A percentile compares a stretch with the other conserved stretches of the same genome.
phyloP scores from a whole-genome alignment of 2,113 vertebrate genomes.

The Callipepla californica region DNA sequence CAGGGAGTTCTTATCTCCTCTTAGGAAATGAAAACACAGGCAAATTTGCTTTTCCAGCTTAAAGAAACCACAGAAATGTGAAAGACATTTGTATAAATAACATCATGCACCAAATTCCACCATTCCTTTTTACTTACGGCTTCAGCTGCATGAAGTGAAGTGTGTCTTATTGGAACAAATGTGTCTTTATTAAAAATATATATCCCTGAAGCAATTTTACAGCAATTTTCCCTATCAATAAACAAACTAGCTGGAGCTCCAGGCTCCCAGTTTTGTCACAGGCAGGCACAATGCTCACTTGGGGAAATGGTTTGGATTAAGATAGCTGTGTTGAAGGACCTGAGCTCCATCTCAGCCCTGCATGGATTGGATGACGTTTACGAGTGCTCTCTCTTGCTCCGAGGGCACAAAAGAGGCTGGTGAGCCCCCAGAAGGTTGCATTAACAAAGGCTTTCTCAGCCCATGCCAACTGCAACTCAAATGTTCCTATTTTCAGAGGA shows the following conservation, averaged over 20 bases:
- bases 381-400: background rate
- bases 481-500: slow-evolving; percentile 58
- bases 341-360: background rate
- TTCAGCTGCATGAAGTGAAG: slow-evolving; percentile 20
- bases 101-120: slow-evolving; percentile 15
- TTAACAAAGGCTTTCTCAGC: slow-evolving; percentile 15
- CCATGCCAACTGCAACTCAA: slow-evolving; percentile 17
- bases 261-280: background rate
- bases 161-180: slow-evolving; percentile 45
- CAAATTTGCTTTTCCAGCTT: slow-evolving; percentile 73
- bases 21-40: slow-evolving; percentile 68
- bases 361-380: background rate
- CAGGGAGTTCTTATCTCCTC: slow-evolving; percentile 71
- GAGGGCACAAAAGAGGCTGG: background rate
- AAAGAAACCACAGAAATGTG: slow-evolving; percentile 71
- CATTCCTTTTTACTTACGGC: background rate
- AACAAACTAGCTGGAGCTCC: background rate
- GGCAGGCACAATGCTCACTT: background rate
- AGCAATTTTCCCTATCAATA: slow-evolving; percentile 50
- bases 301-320: background rate
- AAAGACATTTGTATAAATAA: slow-evolving; percentile 64
- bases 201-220: background rate
- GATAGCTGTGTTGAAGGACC: background rate
- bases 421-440: background rate
- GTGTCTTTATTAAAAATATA: slow-evolving; percentile 34